Percentiles rank a stretch among this genome's conserved stretches.
These are phyloP conservation scores for Andrena trimmerana DNA, from an alignment of 2,888 invertebrate species.

Conservation along the genomic window DNA sequence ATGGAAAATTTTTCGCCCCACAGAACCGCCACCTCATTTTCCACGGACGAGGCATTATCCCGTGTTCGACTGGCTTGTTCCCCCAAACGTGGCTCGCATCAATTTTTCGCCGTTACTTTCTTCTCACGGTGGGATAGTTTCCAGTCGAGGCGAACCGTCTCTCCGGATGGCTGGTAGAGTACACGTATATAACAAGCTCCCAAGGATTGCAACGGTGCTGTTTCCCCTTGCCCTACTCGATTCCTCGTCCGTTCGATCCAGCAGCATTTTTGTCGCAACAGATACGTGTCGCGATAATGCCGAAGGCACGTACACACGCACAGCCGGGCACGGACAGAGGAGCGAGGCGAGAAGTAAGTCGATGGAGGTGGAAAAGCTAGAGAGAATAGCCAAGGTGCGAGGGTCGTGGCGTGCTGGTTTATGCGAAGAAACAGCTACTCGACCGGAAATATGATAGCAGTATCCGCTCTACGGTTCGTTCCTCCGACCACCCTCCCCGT, in stretches of 20 bases:
- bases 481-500: not conserved
- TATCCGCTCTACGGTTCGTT: not conserved
- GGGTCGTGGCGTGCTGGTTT: slow-evolving; percentile 55
- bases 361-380: slow-evolving; percentile 4
- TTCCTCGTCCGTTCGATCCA: slow-evolving; percentile 4
- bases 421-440: slow-evolving; percentile 60
- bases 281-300: slow-evolving; percentile 12
- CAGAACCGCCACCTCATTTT: not conserved
- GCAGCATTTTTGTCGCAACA: slow-evolving; percentile 18
- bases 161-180: not conserved
- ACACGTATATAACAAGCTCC: not conserved
- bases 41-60: not conserved
- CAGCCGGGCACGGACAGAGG: not conserved
- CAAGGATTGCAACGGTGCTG: not conserved
- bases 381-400: slow-evolving; percentile 28
- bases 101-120: not conserved
- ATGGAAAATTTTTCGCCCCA: not conserved
- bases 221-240: not conserved
- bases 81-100: not conserved
- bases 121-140: not conserved
- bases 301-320: not conserved
- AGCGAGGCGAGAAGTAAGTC: slow-evolving; percentile 27
- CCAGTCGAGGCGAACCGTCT: not conserved
- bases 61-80: not conserved
- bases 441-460: slow-evolving; percentile 70